Conservation (phyloP, 2,113 vertebrate species). For the Helogale parvula region DNA sequence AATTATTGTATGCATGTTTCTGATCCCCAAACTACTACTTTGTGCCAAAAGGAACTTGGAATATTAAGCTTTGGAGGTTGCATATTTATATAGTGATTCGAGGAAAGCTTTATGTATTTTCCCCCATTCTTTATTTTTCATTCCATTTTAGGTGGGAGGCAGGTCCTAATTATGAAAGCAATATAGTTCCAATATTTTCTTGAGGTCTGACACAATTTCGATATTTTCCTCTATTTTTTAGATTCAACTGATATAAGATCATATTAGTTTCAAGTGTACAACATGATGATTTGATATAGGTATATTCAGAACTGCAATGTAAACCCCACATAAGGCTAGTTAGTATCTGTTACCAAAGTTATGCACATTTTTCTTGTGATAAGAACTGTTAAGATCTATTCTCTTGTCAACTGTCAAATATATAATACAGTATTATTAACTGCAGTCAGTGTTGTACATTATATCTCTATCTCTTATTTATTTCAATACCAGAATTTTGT, state of each 20-base stretch:
- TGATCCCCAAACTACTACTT: not conserved
- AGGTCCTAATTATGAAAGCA: not conserved
- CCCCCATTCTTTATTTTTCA: not conserved
- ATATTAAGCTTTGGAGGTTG: not conserved
- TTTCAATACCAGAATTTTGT: not conserved
- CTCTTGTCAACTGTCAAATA: not conserved
- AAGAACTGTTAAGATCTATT: not conserved
- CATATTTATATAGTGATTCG: not conserved
- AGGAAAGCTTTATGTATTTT: constrained; percentile 1
- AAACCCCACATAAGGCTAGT: not conserved
- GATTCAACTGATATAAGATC: not conserved
- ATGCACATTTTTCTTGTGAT: not conserved
- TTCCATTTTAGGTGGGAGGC: not conserved
- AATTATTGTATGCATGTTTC: not conserved
- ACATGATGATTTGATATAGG: not conserved
- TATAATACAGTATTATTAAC: not conserved
- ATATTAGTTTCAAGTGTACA: not conserved
- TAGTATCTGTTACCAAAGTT: not conserved
- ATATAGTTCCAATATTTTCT: not conserved
- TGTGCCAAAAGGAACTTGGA: not conserved
- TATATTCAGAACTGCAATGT: too few species aligned
- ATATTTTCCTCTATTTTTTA: not conserved
- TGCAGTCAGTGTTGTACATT: not conserved
- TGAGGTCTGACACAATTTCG: not conserved
- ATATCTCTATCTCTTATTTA: not conserved